Evolutionary conservation across 1,140 invertebrate species (phyloP).

Genomic region (Papilio polytes): DNA sequence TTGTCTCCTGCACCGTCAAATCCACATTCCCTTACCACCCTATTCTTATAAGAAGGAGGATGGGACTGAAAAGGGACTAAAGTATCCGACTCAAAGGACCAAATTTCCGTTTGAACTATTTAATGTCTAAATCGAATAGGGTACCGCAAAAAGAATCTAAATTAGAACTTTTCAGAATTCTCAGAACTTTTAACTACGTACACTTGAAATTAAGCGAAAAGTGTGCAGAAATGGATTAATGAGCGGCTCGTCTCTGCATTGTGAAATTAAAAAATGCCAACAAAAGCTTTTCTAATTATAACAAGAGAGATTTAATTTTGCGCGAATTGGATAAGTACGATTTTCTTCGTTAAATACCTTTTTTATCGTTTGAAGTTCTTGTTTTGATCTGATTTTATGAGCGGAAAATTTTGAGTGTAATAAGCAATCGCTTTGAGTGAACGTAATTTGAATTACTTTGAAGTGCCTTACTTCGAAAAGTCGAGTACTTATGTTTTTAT

Average conservation of each 20-base stretch:
- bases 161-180: neutral
- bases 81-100: neutral
- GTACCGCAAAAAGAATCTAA: neutral
- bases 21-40: too few relatives aligned
- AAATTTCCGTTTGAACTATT: neutral
- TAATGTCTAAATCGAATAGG: neutral
- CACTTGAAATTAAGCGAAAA: neutral
- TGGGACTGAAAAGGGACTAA: too few relatives aligned
- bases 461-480: constrained; percentile 11
- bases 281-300: constrained; percentile 4
- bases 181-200: too few relatives aligned
- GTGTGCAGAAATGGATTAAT: neutral
- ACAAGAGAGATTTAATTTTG: neutral
- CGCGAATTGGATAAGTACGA: neutral
- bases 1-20: too few relatives aligned
- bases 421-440: constrained; percentile 5
- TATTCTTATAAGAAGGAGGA: too few relatives aligned
- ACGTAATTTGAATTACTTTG: constrained; percentile 11
- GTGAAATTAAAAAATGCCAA: neutral
- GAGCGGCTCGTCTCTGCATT: neutral
- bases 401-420: neutral
- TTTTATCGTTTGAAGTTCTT: neutral
- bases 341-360: neutral
- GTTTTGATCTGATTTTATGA: constrained; percentile 13
- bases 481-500: neutral